Evolutionary conservation across 2,797 vertebrate species (phyloP).

Genomic region (Micrastur ruficollis): DNA sequence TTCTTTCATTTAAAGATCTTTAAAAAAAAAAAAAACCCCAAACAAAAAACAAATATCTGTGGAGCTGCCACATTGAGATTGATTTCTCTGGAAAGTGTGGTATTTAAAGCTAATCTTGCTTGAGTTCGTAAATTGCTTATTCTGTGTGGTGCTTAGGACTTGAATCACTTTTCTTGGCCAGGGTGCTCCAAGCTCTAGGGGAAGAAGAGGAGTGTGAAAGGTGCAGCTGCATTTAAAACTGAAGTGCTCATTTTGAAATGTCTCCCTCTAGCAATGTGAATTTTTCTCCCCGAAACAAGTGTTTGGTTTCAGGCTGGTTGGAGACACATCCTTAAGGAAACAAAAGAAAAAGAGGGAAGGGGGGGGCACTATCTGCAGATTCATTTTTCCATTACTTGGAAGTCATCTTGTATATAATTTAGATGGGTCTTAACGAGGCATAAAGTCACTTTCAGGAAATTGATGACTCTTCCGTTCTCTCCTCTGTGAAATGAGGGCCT

Average conservation of each 20-base stretch:
- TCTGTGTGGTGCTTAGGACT: constrained; percentile 22
- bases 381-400: constrained; percentile 61
- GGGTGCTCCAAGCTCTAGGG: constrained; percentile 22
- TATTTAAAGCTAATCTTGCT: constrained; percentile 48
- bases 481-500: constrained; percentile 42
- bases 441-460: constrained; percentile 62
- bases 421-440: constrained; percentile 62
- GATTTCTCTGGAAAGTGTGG: background rate
- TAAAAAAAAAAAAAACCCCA: background rate
- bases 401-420: constrained; percentile 61
- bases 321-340: constrained; percentile 29
- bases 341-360: background rate
- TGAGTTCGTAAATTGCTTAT: constrained; percentile 40
- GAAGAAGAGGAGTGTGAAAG: constrained; percentile 7
- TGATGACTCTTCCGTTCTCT: constrained; percentile 10
- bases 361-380: background rate
- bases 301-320: constrained; percentile 46
- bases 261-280: background rate
- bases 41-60: background rate
- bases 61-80: background rate
- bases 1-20: background rate
- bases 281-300: constrained; percentile 46
- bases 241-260: constrained; percentile 35
- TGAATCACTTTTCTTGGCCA: constrained; percentile 33
- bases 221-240: constrained; percentile 42